These are phyloP conservation scores for Homalodisca vitripennis DNA, from an alignment of 1,140 invertebrate genomes.

Conservation along the genomic window DNA sequence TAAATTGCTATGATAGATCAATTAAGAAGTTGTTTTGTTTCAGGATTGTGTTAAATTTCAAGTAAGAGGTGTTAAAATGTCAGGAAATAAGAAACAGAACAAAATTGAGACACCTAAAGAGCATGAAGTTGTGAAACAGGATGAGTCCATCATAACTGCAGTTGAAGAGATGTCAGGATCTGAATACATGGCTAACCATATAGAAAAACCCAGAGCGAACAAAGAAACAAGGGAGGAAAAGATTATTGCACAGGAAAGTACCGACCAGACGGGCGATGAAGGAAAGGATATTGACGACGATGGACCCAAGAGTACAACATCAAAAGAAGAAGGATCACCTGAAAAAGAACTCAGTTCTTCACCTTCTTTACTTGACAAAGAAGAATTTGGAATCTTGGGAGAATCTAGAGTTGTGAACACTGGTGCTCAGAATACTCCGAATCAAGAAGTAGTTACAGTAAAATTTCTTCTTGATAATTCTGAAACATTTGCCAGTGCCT, in stretches of 20 bases:
- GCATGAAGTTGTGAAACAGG: not conserved
- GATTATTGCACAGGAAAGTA: conserved; percentile 14
- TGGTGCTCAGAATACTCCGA: conserved; percentile 28
- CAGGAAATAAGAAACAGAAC: too few relatives aligned
- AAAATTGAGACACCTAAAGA: too few relatives aligned
- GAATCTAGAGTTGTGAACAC: conserved; percentile 21
- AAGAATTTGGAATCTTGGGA: not conserved
- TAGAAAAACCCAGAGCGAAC: not conserved
- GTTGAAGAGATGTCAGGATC: not conserved
- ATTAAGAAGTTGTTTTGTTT: too few relatives aligned
- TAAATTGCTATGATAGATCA: too few relatives aligned
- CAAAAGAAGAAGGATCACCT: not conserved
- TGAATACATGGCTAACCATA: not conserved
- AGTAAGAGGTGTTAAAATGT: too few relatives aligned
- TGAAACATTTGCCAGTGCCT: conserved; percentile 35
- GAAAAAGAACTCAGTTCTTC: conserved; percentile 8
- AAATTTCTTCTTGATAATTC: conserved; percentile 32
- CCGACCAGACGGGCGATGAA: not conserved
- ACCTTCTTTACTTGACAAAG: not conserved
- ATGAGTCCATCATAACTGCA: not conserved
- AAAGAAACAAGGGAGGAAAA: not conserved
- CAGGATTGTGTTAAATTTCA: too few relatives aligned
- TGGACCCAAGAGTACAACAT: conserved; percentile 1
- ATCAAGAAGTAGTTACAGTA: conserved; percentile 35
- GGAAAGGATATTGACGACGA: conserved; percentile 11